Evolutionary conservation across 2,113 vertebrate species (phyloP), one percentile per base, ranked within the genome.

Genomic region (Salminus brasiliensis): DNA sequence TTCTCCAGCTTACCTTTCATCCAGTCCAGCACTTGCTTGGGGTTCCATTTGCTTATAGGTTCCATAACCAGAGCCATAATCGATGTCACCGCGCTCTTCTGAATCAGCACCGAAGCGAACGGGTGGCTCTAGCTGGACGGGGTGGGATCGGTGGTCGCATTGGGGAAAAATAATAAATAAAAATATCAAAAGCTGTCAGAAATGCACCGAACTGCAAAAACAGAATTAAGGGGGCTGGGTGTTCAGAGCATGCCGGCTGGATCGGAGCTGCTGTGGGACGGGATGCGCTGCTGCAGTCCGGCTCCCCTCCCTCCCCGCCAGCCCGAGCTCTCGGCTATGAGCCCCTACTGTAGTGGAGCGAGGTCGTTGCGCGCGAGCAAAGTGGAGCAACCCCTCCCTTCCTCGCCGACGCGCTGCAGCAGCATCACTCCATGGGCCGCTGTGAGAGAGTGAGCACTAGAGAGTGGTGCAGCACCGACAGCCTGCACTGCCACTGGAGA

Each of bases 1-100:
- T 66, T 95, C 93, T 91, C n/a, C n/a, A n/a, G n/a, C n/a, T 82
- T 93, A 95, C 94, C 93, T 94, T 95, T 94, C 93, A 92, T 94
- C 92, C 93, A 95, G 90, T 93, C 93, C 88, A 93, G 91, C 83
- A 94, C 93, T 89, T 94, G 93, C 91, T 95, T 93, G 86, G 89
- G 90, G 82, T 86, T 92, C 93, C 93, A 93, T 93, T 95, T 95
- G 88, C 90, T 92, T 90, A 94, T 94, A 88, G 94, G 92, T 92
- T 95, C 92, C 90, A 92, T 95, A 85, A 94, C 90, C 85, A 94
- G 90, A 87, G 94, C 93, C 94, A 94, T 94, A 68, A 53, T 66
- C 87, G 85, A 88, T 84, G 88, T 93, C 94, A 88, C 93, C 87
- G 86, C 91, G 88, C 12, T 92, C 89, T 93, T 91, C 85, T 87